Evolutionary conservation across 1,140 invertebrate genomes (phyloP), one percentile per base, ranked within the genome.

Genomic region (Pogonomyrmex barbatus): DNA sequence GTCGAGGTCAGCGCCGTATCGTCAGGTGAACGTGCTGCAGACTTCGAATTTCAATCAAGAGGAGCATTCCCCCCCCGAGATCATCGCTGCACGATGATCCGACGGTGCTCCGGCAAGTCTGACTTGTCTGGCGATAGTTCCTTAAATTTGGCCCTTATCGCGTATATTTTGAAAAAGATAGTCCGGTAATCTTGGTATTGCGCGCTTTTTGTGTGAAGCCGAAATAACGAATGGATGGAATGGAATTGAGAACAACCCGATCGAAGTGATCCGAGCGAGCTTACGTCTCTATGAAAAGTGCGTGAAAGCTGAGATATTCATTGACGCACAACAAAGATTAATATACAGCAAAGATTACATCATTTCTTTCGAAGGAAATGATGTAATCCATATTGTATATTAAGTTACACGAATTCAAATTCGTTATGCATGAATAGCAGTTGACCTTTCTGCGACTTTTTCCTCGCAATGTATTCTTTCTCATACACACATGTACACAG

Each of bases 1-100:
- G 10, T 33, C 30, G 62, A 87, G 54, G 50, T 78, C 67, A 83
- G 9, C 33, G 5, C 5, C 12, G 75, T 89, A 84, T 60, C 88
- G 71, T 45, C 63, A 77, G 60, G 76, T 82, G 75, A 65, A 54
- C 12, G 54, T 2, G 33, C 60, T 39, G n/a, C 78, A 24, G 52
- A 33, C 2, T 39, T 24, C 9, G 17, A 39, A 4, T 42, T 4
- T 2, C 24, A 14, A 75, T 75, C 50, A 36, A 39, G 42, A n/a
- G 42, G 24, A 17, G 42, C 5, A 36, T 4, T 30, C 30, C 45
- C n/a, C 6, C 4, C 45, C 2, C 39, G 36, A 50, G 33, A 50
- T 75, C 24, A 81, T 42, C 2, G n/a, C 36, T 45, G n/a, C n/a
- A 4, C 30, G 52, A 73, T 73, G 54, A 82, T 42, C 42, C 39